These are phyloP conservation scores for Hololepta plana DNA, from an alignment of 2,888 invertebrate genomes.

Conservation along the genomic window DNA sequence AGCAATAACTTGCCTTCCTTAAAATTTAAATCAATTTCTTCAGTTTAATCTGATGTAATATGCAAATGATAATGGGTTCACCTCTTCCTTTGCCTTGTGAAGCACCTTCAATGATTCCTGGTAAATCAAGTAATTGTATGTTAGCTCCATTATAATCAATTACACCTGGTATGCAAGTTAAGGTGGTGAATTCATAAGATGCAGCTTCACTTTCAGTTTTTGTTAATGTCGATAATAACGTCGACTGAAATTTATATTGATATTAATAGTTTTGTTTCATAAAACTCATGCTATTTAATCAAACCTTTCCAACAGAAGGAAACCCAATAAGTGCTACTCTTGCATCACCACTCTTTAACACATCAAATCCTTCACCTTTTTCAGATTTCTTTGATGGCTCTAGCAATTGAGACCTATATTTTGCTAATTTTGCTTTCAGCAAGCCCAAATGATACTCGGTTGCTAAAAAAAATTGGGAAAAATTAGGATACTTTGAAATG, in stretches of 20 bases:
- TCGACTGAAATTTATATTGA: constrained; percentile 44
- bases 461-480: constrained; percentile 38
- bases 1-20: constrained; percentile 60
- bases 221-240: constrained; percentile 84
- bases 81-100: constrained; percentile 46
- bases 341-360: constrained; percentile 97
- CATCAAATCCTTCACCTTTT: constrained; percentile 97
- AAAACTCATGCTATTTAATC: constrained; percentile 9
- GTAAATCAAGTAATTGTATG: constrained; percentile 93
- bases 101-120: constrained; percentile 99
- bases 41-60: constrained; percentile 20
- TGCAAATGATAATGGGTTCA: constrained; percentile 5
- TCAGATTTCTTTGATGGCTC: constrained; percentile 90
- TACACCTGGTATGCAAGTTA: constrained; percentile 98
- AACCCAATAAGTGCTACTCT: constrained; percentile 95
- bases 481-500: not conserved
- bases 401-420: constrained; percentile 82
- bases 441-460: constrained; percentile 98
- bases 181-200: constrained; percentile 95
- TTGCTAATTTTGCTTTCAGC: constrained; percentile 90
- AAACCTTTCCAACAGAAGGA: constrained; percentile 91
- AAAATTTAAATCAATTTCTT: constrained; percentile 5
- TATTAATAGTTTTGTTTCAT: not conserved
- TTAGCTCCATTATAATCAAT: constrained; percentile 98
- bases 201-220: constrained; percentile 95